Conservation (phyloP, 2,113 vertebrate genomes). For the Tonatia bakeri region DNA sequence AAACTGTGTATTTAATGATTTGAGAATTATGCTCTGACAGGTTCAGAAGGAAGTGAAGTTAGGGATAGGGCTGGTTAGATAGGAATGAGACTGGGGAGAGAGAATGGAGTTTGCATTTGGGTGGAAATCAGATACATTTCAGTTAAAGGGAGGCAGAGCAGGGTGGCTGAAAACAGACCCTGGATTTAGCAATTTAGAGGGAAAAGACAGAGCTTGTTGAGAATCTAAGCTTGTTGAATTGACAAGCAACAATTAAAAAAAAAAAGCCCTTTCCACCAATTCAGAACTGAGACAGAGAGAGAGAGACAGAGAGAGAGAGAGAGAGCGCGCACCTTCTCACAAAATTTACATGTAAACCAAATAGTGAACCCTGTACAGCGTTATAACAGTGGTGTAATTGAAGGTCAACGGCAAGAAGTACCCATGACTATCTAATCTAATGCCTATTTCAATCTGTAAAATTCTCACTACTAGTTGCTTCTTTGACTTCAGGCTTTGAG, state of each 20-base stretch:
- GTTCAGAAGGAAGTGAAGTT: not conserved
- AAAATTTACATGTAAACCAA: not conserved
- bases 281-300: not conserved
- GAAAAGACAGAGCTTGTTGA: not conserved
- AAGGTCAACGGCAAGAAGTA: not conserved
- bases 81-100: not conserved
- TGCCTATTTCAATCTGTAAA: not conserved
- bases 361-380: not conserved
- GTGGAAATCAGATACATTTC: not conserved
- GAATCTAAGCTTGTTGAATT: not conserved
- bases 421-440: not conserved
- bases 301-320: too few relatives aligned
- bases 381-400: not conserved
- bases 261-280: not conserved
- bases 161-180: not conserved
- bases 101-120: not conserved
- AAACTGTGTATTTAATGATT: constrained; percentile 42
- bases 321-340: not conserved
- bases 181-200: not conserved
- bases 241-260: not conserved
- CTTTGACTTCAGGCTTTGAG: not conserved
- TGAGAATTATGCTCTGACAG: constrained; percentile 37
- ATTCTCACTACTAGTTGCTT: not conserved
- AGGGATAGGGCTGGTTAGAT: not conserved
- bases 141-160: not conserved